These are phyloP conservation scores for Apamea monoglypha DNA, from an alignment of 2,888 invertebrate species.

Conservation along the genomic window DNA sequence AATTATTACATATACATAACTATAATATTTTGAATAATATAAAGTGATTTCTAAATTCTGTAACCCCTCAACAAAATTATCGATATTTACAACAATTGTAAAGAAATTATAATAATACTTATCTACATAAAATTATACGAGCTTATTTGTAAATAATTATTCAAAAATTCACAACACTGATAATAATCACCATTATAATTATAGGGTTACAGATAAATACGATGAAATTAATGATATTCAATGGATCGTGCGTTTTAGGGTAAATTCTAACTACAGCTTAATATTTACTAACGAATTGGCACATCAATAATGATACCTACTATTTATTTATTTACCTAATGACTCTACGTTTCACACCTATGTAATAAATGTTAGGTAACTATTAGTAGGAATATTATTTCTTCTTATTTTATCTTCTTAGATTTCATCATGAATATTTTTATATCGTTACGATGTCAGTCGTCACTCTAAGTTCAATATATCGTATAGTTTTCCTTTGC, in stretches of 20 bases:
- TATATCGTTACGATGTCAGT: conserved; percentile 69
- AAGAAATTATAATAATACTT: conserved; percentile 62
- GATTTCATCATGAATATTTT: conserved; percentile 62
- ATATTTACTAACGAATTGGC: conserved; percentile 74
- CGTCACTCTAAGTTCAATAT: conserved; percentile 59
- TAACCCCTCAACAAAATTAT: conserved; percentile 67
- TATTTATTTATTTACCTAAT: conserved; percentile 63
- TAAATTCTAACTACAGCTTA: conserved; percentile 71
- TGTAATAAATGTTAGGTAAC: conserved; percentile 67
- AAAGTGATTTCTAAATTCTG: conserved; percentile 66
- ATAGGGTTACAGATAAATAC: conserved; percentile 74
- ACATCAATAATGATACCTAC: conserved; percentile 75
- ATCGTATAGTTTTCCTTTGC: conserved; percentile 48
- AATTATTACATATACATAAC: conserved; percentile 50
- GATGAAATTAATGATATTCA: conserved; percentile 63
- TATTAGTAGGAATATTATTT: conserved; percentile 78
- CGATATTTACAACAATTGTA: conserved; percentile 69
- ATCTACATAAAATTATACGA: conserved; percentile 65
- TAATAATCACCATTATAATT: conserved; percentile 70
- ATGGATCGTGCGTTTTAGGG: conserved; percentile 72
- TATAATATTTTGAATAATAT: conserved; percentile 58
- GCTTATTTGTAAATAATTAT: conserved; percentile 63
- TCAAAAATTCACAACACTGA: conserved; percentile 82
- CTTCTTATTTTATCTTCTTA: conserved; percentile 59
- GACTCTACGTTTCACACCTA: conserved; percentile 75